Percentiles rank a stretch among this genome's conserved stretches.
Conservation (phyloP, 2,113 vertebrate genomes). For the Hippocampus comes region DNA sequence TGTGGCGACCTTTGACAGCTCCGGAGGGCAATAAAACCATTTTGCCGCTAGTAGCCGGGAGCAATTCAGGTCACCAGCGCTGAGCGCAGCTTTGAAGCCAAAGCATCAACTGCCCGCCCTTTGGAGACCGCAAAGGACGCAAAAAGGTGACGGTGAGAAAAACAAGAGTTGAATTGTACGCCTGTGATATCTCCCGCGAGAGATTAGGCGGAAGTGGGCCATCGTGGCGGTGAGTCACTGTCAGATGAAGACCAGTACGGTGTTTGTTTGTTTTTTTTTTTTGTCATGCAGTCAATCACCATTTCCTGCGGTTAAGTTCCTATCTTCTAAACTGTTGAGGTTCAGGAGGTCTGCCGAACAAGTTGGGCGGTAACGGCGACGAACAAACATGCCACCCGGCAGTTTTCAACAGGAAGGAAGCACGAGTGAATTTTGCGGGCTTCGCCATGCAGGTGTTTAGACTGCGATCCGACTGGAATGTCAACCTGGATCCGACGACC, state of each 20-base stretch:
- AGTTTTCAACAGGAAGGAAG: conserved; percentile 43
- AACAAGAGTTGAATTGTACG: not conserved
- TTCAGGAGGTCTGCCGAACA: not conserved
- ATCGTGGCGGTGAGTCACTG: not conserved
- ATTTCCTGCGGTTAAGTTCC: not conserved
- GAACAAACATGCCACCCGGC: not conserved
- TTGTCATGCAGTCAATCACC: not conserved
- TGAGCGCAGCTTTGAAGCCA: conserved; percentile 9
- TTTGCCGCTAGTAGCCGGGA: not conserved
- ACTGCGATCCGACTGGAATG: conserved; percentile 63
- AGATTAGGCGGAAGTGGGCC: not conserved
- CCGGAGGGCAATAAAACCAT: conserved; percentile 31
- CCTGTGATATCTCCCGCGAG: not conserved
- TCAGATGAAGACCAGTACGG: not conserved
- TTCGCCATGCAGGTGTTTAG: conserved; percentile 65
- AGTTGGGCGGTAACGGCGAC: not conserved
- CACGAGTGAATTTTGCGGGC: conserved; percentile 20
- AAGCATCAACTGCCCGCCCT: conserved; percentile 2
- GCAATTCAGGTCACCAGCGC: conserved; percentile 34
- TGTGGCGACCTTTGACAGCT: conserved; percentile 47
- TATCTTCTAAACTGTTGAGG: not conserved
- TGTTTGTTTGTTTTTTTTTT: not conserved
- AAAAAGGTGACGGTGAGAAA: conserved; percentile 34
- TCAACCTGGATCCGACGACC: conserved; percentile 36
- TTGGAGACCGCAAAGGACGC: not conserved